Conservation (phyloP, 2,113 vertebrate genomes). For the Morone saxatilis region DNA sequence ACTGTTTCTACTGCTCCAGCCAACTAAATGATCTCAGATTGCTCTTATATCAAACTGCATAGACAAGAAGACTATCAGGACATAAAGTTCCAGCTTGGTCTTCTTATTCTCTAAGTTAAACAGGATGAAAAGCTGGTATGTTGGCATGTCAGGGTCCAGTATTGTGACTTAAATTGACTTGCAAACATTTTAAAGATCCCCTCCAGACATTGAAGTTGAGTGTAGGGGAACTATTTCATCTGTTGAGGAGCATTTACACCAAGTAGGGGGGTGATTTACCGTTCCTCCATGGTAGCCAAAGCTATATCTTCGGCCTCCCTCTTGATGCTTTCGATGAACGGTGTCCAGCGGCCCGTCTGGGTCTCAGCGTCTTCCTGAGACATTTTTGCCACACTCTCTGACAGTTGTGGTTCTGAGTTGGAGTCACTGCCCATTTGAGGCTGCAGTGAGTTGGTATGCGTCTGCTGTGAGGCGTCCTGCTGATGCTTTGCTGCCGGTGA, state of each 20-base stretch:
- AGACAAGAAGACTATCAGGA: not conserved
- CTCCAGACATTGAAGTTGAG: too few relatives aligned
- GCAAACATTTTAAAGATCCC: too few relatives aligned
- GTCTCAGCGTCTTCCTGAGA: constrained; percentile 83
- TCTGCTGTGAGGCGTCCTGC: constrained; percentile 1
- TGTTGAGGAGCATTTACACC: not conserved
- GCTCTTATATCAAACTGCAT: not conserved
- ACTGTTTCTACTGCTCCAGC: not conserved
- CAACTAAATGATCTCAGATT: not conserved
- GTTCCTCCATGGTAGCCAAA: constrained; percentile 82
- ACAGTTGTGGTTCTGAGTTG: not conserved
- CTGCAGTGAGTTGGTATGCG: not conserved
- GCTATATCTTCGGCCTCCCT: constrained; percentile 79
- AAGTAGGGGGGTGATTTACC: constrained; percentile 63
- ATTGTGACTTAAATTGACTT: not conserved
- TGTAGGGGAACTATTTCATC: not conserved
- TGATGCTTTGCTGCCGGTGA: not conserved
- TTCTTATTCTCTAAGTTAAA: not conserved
- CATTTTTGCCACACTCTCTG: constrained; percentile 5
- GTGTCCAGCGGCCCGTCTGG: constrained; percentile 84
- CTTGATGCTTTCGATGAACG: constrained; percentile 81
- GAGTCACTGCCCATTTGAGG: not conserved
- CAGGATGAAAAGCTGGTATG: not conserved
- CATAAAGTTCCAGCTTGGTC: not conserved
- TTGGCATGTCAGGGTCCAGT: not conserved